Evolutionary conservation across 2,113 vertebrate species (phyloP).

Genomic region (Pungitius pungitius): DNA sequence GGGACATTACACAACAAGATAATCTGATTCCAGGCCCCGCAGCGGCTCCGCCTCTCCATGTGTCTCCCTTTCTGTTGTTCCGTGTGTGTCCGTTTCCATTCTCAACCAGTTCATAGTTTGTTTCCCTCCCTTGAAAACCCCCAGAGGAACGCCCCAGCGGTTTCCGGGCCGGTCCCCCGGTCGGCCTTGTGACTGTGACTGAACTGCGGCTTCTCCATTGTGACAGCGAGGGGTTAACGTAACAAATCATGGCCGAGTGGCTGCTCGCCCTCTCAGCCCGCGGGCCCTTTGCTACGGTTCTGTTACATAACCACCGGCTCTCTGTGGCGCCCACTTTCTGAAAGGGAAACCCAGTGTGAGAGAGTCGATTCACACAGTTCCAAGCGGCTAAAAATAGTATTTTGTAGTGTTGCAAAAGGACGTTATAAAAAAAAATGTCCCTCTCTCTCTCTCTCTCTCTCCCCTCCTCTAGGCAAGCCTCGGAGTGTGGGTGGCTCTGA

Average conservation of each 20-base stretch:
- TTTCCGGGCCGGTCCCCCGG: background rate
- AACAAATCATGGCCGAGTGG: constrained; percentile 57
- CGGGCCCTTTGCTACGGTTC: constrained; percentile 43
- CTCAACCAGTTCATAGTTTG: background rate
- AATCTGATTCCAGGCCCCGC: constrained; percentile 63
- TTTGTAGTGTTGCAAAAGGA: constrained; percentile 8
- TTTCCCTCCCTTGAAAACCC: constrained; percentile 6
- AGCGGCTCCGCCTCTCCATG: constrained; percentile 39
- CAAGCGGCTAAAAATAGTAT: constrained; percentile 48
- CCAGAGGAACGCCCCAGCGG: background rate
- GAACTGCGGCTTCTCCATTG: constrained; percentile 19
- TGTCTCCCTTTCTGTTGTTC: constrained; percentile 37
- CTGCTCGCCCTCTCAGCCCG: constrained; percentile 46
- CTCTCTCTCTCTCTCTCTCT: background rate
- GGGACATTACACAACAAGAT: constrained; percentile 61
- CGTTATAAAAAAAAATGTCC: background rate
- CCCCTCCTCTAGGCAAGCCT: constrained; percentile 87
- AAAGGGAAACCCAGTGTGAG: constrained; percentile 36
- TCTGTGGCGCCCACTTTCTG: constrained; percentile 7
- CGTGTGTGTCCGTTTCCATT: constrained; percentile 2
- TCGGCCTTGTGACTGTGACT: constrained; percentile 1
- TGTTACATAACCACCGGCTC: constrained; percentile 63
- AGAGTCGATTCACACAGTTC: constrained; percentile 56
- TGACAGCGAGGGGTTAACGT: constrained; percentile 52
- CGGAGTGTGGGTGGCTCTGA: constrained; percentile 87